phyloP scores from a whole-genome alignment of 1,140 invertebrate species.

The Hermetia illucens region DNA sequence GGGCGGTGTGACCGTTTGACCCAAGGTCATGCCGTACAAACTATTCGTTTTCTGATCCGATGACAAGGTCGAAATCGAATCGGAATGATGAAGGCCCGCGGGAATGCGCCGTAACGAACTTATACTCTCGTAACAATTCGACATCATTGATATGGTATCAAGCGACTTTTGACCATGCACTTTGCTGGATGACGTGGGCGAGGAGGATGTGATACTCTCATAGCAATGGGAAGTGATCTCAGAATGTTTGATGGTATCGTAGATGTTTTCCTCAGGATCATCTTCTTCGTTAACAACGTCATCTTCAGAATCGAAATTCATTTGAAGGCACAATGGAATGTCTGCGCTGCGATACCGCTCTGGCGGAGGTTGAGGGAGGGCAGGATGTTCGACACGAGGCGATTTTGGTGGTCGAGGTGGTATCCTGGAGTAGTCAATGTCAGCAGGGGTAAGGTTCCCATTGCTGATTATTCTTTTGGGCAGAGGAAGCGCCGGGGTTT shows the following conservation, averaged over 20 bases:
- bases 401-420: constrained; percentile 2
- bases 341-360: too few species aligned
- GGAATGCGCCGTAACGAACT: constrained; percentile 32
- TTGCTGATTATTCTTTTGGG: constrained; percentile 15
- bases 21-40: constrained; percentile 37
- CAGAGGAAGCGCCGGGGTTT: constrained; percentile 17
- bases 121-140: constrained; percentile 44
- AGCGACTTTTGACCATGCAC: constrained; percentile 3
- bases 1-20: constrained; percentile 14
- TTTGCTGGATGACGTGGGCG: neutral
- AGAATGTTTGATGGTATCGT: constrained; percentile 40
- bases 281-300: constrained; percentile 17
- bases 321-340: too few species aligned
- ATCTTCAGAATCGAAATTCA: too few species aligned
- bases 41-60: constrained; percentile 51
- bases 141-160: constrained; percentile 29
- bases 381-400: neutral
- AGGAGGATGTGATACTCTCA: constrained; percentile 10
- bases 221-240: constrained; percentile 20
- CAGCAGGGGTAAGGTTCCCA: too few species aligned
- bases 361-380: too few species aligned
- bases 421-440: too few species aligned
- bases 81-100: constrained; percentile 34
- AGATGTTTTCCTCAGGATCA: constrained; percentile 39
- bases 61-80: constrained; percentile 38